Evolutionary conservation across 1,140 invertebrate genomes (phyloP).

Genomic region (Cyrtorhinus lividipennis): DNA sequence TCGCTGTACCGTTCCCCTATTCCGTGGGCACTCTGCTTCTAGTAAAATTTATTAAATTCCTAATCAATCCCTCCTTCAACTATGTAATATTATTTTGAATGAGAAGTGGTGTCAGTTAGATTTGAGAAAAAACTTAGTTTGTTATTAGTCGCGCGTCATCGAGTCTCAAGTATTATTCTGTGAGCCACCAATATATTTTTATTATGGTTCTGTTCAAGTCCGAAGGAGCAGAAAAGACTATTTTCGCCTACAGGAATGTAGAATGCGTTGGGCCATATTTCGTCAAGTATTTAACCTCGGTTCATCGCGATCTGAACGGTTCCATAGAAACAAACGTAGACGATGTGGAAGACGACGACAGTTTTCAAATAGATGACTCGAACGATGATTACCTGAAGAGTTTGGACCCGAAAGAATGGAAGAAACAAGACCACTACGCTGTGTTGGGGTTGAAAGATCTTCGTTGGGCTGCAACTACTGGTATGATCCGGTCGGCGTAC

Average conservation of each 20-base stretch:
- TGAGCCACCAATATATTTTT: no score
- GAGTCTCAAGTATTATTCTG: no score
- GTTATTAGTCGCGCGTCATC: no score
- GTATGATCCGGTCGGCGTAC: slow-evolving; percentile 70
- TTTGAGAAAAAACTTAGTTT: no score
- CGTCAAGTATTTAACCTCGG: slow-evolving; percentile 17
- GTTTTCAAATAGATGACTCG: slow-evolving; percentile 41
- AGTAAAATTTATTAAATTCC: no score
- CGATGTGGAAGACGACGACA: slow-evolving; percentile 30
- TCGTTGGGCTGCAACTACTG: slow-evolving; percentile 67
- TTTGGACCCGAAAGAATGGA: slow-evolving; percentile 93
- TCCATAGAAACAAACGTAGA: not conserved
- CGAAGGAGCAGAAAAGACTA: not conserved
- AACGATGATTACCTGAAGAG: slow-evolving; percentile 73
- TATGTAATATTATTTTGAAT: no score
- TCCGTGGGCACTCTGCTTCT: no score
- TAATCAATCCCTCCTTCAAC: no score
- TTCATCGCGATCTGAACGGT: slow-evolving; percentile 2
- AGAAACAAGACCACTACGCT: slow-evolving; percentile 89
- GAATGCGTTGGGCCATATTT: slow-evolving; percentile 27
- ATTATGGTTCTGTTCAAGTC: not conserved
- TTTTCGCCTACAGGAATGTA: slow-evolving; percentile 12
- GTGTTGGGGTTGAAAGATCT: slow-evolving; percentile 76
- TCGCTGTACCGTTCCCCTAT: no score
- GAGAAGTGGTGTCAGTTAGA: no score